phyloP scores from a whole-genome alignment of 2,797 vertebrate species.

The Notoglanidium macrostoma region DNA sequence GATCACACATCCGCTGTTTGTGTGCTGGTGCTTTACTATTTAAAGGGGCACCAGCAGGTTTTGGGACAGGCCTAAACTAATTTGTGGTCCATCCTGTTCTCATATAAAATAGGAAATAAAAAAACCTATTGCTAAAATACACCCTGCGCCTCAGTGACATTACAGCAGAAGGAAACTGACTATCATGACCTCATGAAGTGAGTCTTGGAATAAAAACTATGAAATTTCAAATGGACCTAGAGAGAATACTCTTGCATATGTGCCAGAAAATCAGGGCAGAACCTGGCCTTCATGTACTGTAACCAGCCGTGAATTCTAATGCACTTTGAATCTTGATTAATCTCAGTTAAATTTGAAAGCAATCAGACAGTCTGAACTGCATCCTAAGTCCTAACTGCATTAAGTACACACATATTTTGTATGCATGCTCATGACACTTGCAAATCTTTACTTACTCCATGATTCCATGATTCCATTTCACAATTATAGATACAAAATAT shows the following conservation, averaged over 20 bases:
- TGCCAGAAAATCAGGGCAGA: not conserved
- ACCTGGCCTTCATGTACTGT: not conserved
- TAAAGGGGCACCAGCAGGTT: conserved; percentile 53
- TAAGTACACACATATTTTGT: not conserved
- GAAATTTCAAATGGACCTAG: not conserved
- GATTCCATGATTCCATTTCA: too few relatives aligned
- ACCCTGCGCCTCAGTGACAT: not conserved
- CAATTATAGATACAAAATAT: not conserved
- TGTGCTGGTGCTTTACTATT: conserved; percentile 57
- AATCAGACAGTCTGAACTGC: not conserved
- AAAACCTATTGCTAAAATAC: not conserved
- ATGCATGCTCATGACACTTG: not conserved
- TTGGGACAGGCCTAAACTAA: conserved; percentile 42
- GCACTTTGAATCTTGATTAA: not conserved
- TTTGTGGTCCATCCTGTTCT: not conserved
- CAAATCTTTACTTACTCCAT: not conserved
- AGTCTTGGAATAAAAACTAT: not conserved
- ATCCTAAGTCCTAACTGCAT: not conserved
- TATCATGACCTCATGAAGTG: not conserved
- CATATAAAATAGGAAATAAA: not conserved
- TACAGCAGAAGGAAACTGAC: not conserved
- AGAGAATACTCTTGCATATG: not conserved
- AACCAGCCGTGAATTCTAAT: not conserved
- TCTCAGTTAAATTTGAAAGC: not conserved
- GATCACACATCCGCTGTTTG: conserved; percentile 60